A percentile compares a stretch with the other conserved stretches of the same genome.
phyloP scores from a whole-genome alignment of 2,797 vertebrate genomes.

The Gymnocypris eckloni region DNA sequence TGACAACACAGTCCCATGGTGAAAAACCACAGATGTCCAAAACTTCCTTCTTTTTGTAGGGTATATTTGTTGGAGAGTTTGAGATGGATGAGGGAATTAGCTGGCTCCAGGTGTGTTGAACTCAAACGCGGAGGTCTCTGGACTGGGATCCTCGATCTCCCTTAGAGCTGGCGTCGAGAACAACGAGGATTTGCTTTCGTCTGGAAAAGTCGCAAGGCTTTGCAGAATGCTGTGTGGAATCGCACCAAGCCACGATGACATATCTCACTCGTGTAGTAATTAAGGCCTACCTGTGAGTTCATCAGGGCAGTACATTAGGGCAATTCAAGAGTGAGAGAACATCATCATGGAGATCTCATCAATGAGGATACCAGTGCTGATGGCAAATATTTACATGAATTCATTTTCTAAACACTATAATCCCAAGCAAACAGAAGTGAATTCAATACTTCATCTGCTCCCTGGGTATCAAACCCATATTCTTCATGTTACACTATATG shows the following conservation, averaged over 20 bases:
- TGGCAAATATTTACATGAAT: background rate
- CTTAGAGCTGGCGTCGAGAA: background rate
- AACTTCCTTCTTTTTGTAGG: slow-evolving; percentile 9
- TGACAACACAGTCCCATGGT: slow-evolving; percentile 72
- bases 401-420: background rate
- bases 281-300: slow-evolving; percentile 74
- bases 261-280: slow-evolving; percentile 79
- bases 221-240: slow-evolving; percentile 70
- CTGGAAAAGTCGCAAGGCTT: slow-evolving; percentile 60
- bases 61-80: background rate
- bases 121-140: slow-evolving; percentile 63
- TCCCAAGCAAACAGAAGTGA: background rate
- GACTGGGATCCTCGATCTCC: slow-evolving; percentile 58
- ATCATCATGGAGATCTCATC: background rate
- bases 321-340: slow-evolving; percentile 1
- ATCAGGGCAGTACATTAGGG: slow-evolving; percentile 5
- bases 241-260: slow-evolving; percentile 67
- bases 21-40: slow-evolving; percentile 52
- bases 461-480: background rate
- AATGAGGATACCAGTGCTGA: background rate
- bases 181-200: background rate
- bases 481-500: background rate
- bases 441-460: background rate
- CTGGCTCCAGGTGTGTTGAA: slow-evolving; percentile 47
- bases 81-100: slow-evolving; percentile 40